Conservation (phyloP, 2,888 invertebrate species). For the Cantharis flavilabris region DNA sequence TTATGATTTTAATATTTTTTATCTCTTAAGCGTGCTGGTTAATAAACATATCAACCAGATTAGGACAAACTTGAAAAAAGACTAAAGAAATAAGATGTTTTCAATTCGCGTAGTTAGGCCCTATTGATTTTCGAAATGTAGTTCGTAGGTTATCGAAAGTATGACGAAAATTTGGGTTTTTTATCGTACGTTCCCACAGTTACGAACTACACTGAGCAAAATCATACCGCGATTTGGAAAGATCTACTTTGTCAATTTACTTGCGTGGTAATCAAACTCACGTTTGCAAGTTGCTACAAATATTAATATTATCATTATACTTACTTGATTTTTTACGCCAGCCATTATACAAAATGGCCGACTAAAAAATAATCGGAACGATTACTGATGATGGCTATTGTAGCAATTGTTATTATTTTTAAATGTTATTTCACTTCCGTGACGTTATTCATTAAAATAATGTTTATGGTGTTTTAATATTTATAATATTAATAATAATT, state of each 20-base stretch:
- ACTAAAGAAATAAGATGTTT: conserved; percentile 27
- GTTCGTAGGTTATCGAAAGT: conserved; percentile 27
- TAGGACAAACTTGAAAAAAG: conserved; percentile 13
- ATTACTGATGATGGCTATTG: conserved; percentile 37
- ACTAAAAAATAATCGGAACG: conserved; percentile 28
- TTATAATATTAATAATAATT: conserved; percentile 24
- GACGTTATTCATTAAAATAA: conserved; percentile 21
- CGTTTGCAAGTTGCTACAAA: neutral
- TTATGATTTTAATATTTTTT: conserved; percentile 12
- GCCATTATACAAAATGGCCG: neutral
- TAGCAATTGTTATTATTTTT: conserved; percentile 22
- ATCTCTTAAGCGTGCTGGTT: conserved; percentile 17
- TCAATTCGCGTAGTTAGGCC: conserved; percentile 48
- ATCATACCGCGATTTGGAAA: conserved; percentile 34
- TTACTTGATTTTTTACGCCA: neutral
- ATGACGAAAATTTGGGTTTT: conserved; percentile 31
- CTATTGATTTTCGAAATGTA: conserved; percentile 45
- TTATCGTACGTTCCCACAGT: conserved; percentile 32
- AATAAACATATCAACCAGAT: conserved; percentile 29
- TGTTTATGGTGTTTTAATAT: conserved; percentile 35
- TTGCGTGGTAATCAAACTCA: conserved; percentile 7
- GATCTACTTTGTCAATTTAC: conserved; percentile 21
- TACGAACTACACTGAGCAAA: conserved; percentile 28
- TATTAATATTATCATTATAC: neutral
- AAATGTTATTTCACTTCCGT: conserved; percentile 27